Evolutionary conservation across 2,797 vertebrate genomes (phyloP), one percentile per base, ranked within the genome.

Genomic region (Clarias fuscus): DNA sequence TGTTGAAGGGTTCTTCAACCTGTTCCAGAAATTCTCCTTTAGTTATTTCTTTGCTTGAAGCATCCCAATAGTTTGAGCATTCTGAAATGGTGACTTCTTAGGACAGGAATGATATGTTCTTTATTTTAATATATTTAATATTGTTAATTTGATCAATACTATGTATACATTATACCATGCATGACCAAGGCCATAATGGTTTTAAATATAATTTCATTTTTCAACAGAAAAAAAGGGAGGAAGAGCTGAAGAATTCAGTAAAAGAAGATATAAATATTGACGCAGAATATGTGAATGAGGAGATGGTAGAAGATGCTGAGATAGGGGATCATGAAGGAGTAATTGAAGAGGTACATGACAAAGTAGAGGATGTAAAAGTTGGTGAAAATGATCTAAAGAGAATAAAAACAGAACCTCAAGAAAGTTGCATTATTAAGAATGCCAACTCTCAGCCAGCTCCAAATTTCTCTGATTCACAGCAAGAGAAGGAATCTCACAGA

Each of bases 341-440:
- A 17, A 93, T 93, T 53, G 93, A 95, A 87, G 93, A 95, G 88
- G 92, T 94, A 64, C 84, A 92, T 64, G 92, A 93, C 0, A 78
- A 91, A 87, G 88, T 93, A 61, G 86, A 92, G 4, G 90, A 90
- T 76, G 83, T 62, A 59, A 86, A 73, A 43, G 3, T 78, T 90
- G 4, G 77, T 85, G 85, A 83, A 88, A 15, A 81, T 81, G 78
- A 48, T 64, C 43, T 17, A 53, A 58, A 53, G 5, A 84, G 90
- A 14, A 88, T 56, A 18, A 84, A 86, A 22, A 61, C 22, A 85
- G 88, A 90, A 82, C n/a, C 53, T 56, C 71, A 89, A 61, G 80
- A 88, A 48, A 73, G 83, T 7, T 24, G 22, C 72, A 33, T 56
- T 17, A 48, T 53, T 18, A 70, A 27, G 53, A 64, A 43, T 77